Conservation (phyloP, 2,113 vertebrate genomes). For the Riparia riparia region DNA sequence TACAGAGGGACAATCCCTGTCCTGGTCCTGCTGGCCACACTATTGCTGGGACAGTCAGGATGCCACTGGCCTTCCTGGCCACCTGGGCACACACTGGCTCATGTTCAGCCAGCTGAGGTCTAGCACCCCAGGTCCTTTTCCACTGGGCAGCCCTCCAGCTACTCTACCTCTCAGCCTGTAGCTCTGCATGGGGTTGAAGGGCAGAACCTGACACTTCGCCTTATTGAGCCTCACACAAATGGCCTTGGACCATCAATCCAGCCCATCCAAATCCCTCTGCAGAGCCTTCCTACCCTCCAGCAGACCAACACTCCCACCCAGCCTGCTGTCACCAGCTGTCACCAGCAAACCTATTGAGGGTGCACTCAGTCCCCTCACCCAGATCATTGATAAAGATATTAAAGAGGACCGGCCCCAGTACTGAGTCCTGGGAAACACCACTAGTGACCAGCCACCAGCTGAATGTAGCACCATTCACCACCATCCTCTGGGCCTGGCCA, state of each 20-base stretch:
- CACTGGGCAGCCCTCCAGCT: neutral
- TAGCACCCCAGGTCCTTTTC: neutral
- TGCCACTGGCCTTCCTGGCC: neutral
- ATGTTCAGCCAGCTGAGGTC: fast-evolving
- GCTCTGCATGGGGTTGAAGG: neutral
- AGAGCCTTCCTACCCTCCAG: neutral
- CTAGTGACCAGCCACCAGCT: neutral
- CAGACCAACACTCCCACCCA: neutral
- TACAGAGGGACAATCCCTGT: neutral
- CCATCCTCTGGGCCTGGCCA: neutral
- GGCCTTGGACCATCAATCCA: neutral
- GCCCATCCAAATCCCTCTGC: neutral
- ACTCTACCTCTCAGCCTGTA: neutral
- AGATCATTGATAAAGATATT: neutral
- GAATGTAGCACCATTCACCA: neutral
- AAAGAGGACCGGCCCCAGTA: neutral
- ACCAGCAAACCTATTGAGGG: neutral
- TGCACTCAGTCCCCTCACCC: neutral
- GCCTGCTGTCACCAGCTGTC: neutral
- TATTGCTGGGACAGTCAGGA: neutral
- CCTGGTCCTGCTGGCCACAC: neutral
- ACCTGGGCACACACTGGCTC: neutral
- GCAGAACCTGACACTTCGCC: neutral
- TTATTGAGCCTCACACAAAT: neutral
- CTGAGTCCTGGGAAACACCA: neutral